These are phyloP conservation scores for Podarcis lilfordi DNA, from an alignment of 2,797 vertebrate genomes.

Conservation along the genomic window DNA sequence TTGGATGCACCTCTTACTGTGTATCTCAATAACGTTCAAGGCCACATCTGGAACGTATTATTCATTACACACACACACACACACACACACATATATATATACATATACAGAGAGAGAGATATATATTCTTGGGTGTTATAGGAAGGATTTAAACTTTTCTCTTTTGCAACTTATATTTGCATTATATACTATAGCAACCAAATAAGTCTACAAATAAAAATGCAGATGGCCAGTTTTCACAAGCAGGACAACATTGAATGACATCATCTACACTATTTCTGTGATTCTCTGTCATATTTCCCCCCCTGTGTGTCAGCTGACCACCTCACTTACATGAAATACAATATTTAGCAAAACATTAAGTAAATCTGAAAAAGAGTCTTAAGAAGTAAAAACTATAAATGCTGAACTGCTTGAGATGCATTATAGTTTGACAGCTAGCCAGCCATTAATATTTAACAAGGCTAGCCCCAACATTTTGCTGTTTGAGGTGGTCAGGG, in stretches of 20 bases:
- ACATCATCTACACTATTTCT: background rate
- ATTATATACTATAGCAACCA: background rate
- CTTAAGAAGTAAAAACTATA: constrained; percentile 44
- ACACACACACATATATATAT: constrained; percentile 45
- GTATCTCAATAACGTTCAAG: constrained; percentile 64
- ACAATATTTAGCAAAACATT: constrained; percentile 40
- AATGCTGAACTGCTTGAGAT: constrained; percentile 62
- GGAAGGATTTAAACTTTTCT: background rate
- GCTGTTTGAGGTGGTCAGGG: no score
- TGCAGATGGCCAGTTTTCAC: background rate
- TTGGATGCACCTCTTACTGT: constrained; percentile 70
- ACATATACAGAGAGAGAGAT: constrained; percentile 6
- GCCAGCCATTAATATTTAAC: constrained; percentile 71
- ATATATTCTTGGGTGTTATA: background rate
- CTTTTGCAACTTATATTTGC: background rate
- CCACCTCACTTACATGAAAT: constrained; percentile 32
- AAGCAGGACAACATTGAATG: constrained; percentile 14
- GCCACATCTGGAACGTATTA: constrained; percentile 48
- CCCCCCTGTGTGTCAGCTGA: background rate
- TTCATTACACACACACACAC: background rate
- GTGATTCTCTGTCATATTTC: constrained; percentile 5
- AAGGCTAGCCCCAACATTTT: constrained; percentile 5
- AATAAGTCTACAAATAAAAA: constrained; percentile 30
- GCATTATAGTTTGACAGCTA: constrained; percentile 61
- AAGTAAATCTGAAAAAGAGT: constrained; percentile 47